These are phyloP conservation scores for Alouatta caraya DNA, from an alignment of 2,797 vertebrate species.

Conservation along the genomic window DNA sequence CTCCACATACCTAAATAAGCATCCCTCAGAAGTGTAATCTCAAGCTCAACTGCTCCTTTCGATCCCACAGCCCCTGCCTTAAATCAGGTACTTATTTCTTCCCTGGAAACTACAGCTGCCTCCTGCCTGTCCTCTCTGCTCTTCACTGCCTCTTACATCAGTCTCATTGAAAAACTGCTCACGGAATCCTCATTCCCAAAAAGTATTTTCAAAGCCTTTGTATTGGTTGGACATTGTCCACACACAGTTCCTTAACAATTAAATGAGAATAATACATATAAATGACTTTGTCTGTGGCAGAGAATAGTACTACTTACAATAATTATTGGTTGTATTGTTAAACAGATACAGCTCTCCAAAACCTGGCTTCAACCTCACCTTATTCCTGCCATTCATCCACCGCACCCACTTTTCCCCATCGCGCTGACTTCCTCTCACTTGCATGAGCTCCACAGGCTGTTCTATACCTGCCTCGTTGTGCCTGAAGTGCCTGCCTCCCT, in stretches of 20 bases:
- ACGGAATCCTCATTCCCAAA: background rate
- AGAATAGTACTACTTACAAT: background rate
- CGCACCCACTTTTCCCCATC: background rate
- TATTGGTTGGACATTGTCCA: background rate
- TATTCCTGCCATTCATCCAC: background rate
- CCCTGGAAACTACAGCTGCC: background rate
- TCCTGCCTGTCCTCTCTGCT: background rate
- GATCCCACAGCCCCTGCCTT: background rate
- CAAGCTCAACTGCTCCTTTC: background rate
- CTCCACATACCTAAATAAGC: background rate
- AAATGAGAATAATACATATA: background rate
- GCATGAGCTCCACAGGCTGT: background rate
- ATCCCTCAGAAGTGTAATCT: background rate
- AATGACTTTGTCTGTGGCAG: background rate
- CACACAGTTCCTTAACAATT: background rate
- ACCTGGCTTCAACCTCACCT: background rate
- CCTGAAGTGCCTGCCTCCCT: background rate
- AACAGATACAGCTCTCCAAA: background rate
- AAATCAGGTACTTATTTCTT: background rate
- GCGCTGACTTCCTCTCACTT: background rate
- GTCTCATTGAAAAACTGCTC: background rate
- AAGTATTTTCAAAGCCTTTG: background rate
- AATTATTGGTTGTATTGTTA: background rate
- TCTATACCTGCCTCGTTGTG: background rate
- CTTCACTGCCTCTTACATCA: background rate